Evolutionary conservation across 2,113 vertebrate genomes (phyloP), one percentile per base, ranked within the genome.

Genomic region (Macrotus californicus): DNA sequence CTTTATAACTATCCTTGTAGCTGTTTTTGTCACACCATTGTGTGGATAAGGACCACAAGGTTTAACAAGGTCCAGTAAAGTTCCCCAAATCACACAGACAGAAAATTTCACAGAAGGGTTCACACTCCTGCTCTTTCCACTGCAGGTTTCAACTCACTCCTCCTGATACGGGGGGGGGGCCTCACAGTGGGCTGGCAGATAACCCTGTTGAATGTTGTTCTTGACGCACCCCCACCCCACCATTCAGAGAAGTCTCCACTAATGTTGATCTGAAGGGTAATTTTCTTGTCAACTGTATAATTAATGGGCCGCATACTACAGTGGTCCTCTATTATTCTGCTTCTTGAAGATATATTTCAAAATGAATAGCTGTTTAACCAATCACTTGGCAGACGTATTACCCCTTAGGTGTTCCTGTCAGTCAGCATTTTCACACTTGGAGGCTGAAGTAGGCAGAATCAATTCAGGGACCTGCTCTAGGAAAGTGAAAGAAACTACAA

Each of bases 281-380:
- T 98, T 98, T 98, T 98, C 98, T 98, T 98, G 98, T 98, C 98
- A 98, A 94, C 96, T 97, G 50, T 97, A 31, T 98, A 98, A 98
- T 98, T 98, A 98, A 98, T 98, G 97, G 97, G 93, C 89, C 24
- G 48, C 97, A 94, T 93, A 77, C 97, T 98, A 94, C 96, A 95
- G 97, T 97, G 96, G 97, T 82, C 98, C 95, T 98, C 98, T 98
- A 98, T 98, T 98, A 98, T 97, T 97, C 95, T 96, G 96, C 97
- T 97, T 96, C 97, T 97, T 93, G 0, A 69, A 98, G 98, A 97
- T 98, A 96, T 92, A 96, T 98, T 98, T 98, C 98, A 97, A 96
- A 87, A 97, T 97, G 98, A 98, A 98, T 97, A 97, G 97, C 97
- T 98, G 97, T 98, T 98, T 98, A 98, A 98, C 97, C 97, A 98